A percentile compares a stretch with the other conserved stretches of the same genome.
phyloP scores from a whole-genome alignment of 64 coral and sea anemone genomes.

The Stylophora pistillata region DNA sequence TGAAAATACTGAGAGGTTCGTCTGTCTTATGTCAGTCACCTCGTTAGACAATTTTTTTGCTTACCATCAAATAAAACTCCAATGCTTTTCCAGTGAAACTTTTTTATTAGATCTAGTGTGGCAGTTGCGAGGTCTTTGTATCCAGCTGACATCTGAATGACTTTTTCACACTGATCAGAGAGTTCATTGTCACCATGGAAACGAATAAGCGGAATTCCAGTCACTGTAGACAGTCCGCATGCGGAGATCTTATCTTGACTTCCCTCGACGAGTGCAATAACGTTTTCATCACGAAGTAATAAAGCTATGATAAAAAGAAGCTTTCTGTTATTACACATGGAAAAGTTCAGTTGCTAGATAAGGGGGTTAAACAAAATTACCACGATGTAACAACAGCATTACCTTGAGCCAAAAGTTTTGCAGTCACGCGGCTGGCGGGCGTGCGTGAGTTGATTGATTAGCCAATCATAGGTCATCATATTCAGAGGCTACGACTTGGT shows the following conservation, averaged over 20 bases:
- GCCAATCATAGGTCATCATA: too few relatives aligned
- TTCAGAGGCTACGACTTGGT: too few relatives aligned
- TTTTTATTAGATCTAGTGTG: conserved; percentile 11
- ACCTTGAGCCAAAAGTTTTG: too few relatives aligned
- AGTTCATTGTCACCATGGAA: conserved; percentile 5
- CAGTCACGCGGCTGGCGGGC: too few relatives aligned
- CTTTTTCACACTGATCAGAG: neutral
- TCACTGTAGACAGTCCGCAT: conserved; percentile 20
- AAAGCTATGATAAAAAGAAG: neutral
- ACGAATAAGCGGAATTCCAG: conserved; percentile 44
- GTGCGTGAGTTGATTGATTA: too few relatives aligned
- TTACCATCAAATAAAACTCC: conserved; percentile 34
- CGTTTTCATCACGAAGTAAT: neutral
- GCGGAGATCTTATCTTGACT: neutral
- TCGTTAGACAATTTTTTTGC: neutral
- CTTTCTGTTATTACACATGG: neutral
- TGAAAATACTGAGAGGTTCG: neutral
- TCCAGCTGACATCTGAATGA: conserved; percentile 11
- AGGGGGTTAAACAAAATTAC: too few relatives aligned
- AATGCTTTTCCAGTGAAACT: conserved; percentile 26
- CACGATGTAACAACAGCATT: too few relatives aligned
- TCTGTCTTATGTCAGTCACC: neutral
- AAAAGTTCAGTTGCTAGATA: neutral
- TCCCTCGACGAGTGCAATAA: conserved; percentile 13
- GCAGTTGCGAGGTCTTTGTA: conserved; percentile 19